A percentile compares a stretch with the other conserved stretches of the same genome.
Evolutionary conservation across 2,113 vertebrate genomes (phyloP).

Genomic region (Perccottus glenii): DNA sequence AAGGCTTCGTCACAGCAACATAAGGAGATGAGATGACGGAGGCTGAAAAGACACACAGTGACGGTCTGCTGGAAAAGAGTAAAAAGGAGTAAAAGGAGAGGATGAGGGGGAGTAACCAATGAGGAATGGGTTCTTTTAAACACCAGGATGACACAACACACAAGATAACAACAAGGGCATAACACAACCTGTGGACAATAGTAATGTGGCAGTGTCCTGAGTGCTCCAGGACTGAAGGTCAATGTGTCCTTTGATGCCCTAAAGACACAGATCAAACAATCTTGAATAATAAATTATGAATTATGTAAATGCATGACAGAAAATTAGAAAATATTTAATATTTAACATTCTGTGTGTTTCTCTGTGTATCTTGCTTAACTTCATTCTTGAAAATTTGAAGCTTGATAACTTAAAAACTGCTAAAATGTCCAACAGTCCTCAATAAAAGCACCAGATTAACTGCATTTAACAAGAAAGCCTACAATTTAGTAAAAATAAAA

Average conservation of each 20-base stretch:
- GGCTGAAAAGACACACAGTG: background rate
- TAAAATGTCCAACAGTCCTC: too few relatives aligned
- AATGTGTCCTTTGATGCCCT: conserved; percentile 27
- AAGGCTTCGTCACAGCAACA: conserved; percentile 10
- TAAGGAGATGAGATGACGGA: conserved; percentile 14
- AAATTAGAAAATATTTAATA: too few relatives aligned
- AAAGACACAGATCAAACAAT: background rate
- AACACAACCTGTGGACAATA: conserved; percentile 40
- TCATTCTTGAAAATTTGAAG: too few relatives aligned
- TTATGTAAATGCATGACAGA: too few relatives aligned
- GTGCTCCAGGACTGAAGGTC: conserved; percentile 45
- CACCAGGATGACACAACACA: background rate
- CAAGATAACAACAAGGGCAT: background rate
- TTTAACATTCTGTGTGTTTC: too few relatives aligned
- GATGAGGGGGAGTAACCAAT: conserved; percentile 7
- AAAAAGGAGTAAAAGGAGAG: background rate
- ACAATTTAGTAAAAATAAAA: too few relatives aligned
- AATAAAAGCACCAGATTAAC: too few relatives aligned
- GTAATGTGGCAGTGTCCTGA: conserved; percentile 34
- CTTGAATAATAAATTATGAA: background rate
- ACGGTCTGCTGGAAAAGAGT: conserved; percentile 23
- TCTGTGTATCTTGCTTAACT: too few relatives aligned
- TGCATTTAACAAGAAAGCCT: too few relatives aligned
- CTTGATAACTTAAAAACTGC: too few relatives aligned
- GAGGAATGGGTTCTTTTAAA: background rate